phyloP scores from a whole-genome alignment of 2,888 invertebrate genomes.

The Agelastica alni region DNA sequence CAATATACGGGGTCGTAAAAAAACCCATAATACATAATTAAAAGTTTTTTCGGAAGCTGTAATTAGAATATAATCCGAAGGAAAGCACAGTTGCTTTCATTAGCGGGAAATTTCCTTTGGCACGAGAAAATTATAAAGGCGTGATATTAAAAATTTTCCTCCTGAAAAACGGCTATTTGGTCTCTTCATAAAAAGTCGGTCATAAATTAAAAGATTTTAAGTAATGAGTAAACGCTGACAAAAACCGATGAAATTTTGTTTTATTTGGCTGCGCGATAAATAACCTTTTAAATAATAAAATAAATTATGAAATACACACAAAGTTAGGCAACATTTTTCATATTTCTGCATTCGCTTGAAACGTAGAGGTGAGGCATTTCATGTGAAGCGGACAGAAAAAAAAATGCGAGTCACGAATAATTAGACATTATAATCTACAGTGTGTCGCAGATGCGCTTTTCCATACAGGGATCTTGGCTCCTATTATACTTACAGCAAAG shows the following conservation, averaged over 20 bases:
- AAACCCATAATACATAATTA: slow-evolving; percentile 18
- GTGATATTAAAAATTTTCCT: slow-evolving; percentile 31
- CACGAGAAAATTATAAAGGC: slow-evolving; percentile 26
- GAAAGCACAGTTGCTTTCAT: slow-evolving; percentile 19
- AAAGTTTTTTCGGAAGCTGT: slow-evolving; percentile 10
- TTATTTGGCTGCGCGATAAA: slow-evolving; percentile 1
- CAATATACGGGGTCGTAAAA: not conserved
- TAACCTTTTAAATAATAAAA: too few species aligned
- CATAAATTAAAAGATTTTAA: slow-evolving; percentile 22
- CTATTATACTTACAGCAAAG: too few species aligned
- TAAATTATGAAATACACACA: too few species aligned
- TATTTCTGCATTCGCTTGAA: too few species aligned
- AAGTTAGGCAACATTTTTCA: too few species aligned
- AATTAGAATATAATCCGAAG: slow-evolving; percentile 23
- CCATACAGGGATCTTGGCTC: too few species aligned
- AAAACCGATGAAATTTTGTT: slow-evolving; percentile 14
- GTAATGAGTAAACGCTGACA: slow-evolving; percentile 4
- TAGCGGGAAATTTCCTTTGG: slow-evolving; percentile 24
- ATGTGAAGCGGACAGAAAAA: too few species aligned
- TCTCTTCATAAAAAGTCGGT: slow-evolving; percentile 17
- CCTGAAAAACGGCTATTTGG: slow-evolving; percentile 18
- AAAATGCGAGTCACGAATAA: too few species aligned
- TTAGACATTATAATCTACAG: too few species aligned
- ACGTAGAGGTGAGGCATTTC: too few species aligned
- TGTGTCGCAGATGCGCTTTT: too few species aligned